These are phyloP conservation scores for Monomorium pharaonis DNA, from an alignment of 1,140 invertebrate species.

Conservation along the genomic window DNA sequence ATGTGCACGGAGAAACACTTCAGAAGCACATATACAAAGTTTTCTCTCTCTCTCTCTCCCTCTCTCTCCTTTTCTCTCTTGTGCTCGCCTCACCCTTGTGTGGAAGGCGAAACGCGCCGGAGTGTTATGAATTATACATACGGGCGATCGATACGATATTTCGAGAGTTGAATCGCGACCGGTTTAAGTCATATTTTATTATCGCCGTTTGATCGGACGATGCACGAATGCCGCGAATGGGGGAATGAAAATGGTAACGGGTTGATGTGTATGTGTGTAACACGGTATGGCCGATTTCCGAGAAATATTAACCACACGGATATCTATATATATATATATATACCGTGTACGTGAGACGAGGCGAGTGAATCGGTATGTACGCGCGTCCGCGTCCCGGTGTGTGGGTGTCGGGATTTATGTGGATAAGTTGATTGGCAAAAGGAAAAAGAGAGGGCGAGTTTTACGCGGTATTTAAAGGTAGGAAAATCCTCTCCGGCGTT, in stretches of 20 bases:
- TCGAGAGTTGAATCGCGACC: constrained; percentile 46
- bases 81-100: background rate
- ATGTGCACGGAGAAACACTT: background rate
- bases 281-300: constrained; percentile 1
- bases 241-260: constrained; percentile 24
- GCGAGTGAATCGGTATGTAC: background rate
- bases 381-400: background rate
- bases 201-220: constrained; percentile 23
- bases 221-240: background rate
- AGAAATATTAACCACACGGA: background rate
- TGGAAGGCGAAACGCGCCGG: constrained; percentile 17
- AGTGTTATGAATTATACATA: constrained; percentile 47
- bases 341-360: background rate
- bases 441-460: background rate
- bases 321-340: too few species aligned
- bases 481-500: background rate
- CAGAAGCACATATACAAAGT: background rate
- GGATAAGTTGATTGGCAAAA: background rate
- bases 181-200: constrained; percentile 53
- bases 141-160: constrained; percentile 46
- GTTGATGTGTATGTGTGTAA: background rate
- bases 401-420: background rate
- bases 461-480: background rate
- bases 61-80: background rate
- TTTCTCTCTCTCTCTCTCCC: background rate